Percentiles rank a stretch among this genome's conserved stretches.
phyloP scores from a whole-genome alignment of 1,140 invertebrate genomes.

The Drosophila micromelanica region DNA sequence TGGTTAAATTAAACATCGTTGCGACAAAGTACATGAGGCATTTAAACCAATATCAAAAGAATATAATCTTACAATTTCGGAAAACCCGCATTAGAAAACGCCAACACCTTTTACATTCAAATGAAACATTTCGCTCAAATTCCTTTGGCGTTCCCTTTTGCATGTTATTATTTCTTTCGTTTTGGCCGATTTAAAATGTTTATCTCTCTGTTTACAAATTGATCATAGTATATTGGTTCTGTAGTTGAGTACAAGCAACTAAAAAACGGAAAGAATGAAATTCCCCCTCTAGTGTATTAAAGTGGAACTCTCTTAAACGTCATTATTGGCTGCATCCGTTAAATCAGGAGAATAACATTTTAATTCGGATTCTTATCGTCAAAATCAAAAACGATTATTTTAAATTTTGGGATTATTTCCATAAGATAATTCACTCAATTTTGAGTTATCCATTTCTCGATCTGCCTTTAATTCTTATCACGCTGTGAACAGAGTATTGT shows the following conservation, averaged over 20 bases:
- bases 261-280: no score
- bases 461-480: no score
- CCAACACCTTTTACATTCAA: constrained; percentile 50
- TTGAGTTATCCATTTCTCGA: no score
- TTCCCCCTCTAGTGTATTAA: no score
- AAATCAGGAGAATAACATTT: no score
- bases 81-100: constrained; percentile 26
- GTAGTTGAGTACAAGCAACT: no score
- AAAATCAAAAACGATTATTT: no score
- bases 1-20: neutral
- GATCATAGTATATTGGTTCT: neutral
- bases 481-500: neutral
- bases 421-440: no score
- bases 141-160: constrained; percentile 18
- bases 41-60: neutral
- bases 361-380: no score
- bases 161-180: constrained; percentile 35
- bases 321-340: no score
- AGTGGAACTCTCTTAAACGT: no score
- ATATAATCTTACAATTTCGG: constrained; percentile 3
- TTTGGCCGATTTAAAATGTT: constrained; percentile 22
- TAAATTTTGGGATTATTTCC: no score
- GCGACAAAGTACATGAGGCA: neutral
- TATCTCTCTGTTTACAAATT: neutral
- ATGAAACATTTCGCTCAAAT: constrained; percentile 54